Evolutionary conservation across 1,140 invertebrate genomes (phyloP).

Genomic region (Bombus breviceps): DNA sequence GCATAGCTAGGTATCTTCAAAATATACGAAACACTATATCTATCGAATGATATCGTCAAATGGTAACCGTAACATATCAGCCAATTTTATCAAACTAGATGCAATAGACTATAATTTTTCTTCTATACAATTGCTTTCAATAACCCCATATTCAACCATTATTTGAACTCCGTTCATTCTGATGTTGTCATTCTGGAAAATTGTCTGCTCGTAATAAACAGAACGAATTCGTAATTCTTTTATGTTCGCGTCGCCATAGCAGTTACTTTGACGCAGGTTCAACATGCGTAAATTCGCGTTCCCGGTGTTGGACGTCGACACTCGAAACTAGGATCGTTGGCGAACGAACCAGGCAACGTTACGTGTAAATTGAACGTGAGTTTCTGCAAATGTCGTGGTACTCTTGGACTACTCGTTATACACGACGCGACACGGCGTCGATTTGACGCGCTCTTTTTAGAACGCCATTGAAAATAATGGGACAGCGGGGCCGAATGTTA

Average conservation of each 20-base stretch:
- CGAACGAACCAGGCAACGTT: background rate
- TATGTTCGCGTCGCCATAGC: background rate
- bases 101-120: too few relatives aligned
- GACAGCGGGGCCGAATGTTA: background rate
- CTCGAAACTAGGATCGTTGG: background rate
- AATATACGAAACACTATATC: too few relatives aligned
- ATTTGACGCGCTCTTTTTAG: constrained; percentile 26
- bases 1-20: too few relatives aligned
- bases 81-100: too few relatives aligned
- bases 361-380: constrained; percentile 14
- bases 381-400: background rate
- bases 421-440: background rate
- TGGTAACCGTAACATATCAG: too few relatives aligned
- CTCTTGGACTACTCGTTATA: background rate
- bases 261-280: background rate
- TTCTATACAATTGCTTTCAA: too few relatives aligned
- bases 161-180: background rate
- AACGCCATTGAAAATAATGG: constrained; percentile 28
- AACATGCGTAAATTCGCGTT: background rate
- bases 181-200: background rate
- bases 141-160: background rate
- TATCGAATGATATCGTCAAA: too few relatives aligned
- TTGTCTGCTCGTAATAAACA: background rate
- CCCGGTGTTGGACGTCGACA: background rate
- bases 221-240: background rate